Evolutionary conservation across 2,888 invertebrate species (phyloP).

Genomic region (Spodoptera littoralis): DNA sequence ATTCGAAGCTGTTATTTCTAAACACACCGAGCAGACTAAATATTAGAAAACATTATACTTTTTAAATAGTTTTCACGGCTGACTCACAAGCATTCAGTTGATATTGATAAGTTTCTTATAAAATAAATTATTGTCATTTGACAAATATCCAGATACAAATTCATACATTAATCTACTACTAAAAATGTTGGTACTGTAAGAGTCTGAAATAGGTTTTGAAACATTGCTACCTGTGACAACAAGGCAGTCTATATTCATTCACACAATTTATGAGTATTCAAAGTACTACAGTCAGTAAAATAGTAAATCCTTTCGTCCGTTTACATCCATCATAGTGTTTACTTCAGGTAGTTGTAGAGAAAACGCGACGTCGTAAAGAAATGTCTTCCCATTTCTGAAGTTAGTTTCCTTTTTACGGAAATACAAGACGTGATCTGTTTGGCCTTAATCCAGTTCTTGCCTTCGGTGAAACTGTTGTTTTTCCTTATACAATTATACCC

Average conservation of each 20-base stretch:
- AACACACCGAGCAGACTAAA: too few species aligned
- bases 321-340: slow-evolving; percentile 35
- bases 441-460: slow-evolving; percentile 76
- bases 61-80: too few species aligned
- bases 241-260: slow-evolving; percentile 2
- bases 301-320: slow-evolving; percentile 14
- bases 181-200: too few species aligned
- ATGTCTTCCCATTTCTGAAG: slow-evolving; percentile 67
- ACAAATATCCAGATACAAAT: too few species aligned
- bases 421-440: slow-evolving; percentile 75
- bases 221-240: too few species aligned
- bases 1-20: too few species aligned
- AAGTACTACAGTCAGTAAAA: slow-evolving; percentile 14
- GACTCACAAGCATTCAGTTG: too few species aligned
- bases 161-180: too few species aligned
- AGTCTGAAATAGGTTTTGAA: too few species aligned
- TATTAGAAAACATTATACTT: too few species aligned
- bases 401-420: slow-evolving; percentile 74
- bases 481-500: slow-evolving; percentile 58
- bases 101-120: too few species aligned
- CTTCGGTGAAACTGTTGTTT: slow-evolving; percentile 59
- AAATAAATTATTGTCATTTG: too few species aligned
- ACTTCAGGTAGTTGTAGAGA: slow-evolving; percentile 43
- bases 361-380: slow-evolving; percentile 59
- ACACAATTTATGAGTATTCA: slow-evolving; percentile 10